Base-by-base conservation (phyloP, 2,888 invertebrate genomes). In the Drosophila diplacantha region DNA sequence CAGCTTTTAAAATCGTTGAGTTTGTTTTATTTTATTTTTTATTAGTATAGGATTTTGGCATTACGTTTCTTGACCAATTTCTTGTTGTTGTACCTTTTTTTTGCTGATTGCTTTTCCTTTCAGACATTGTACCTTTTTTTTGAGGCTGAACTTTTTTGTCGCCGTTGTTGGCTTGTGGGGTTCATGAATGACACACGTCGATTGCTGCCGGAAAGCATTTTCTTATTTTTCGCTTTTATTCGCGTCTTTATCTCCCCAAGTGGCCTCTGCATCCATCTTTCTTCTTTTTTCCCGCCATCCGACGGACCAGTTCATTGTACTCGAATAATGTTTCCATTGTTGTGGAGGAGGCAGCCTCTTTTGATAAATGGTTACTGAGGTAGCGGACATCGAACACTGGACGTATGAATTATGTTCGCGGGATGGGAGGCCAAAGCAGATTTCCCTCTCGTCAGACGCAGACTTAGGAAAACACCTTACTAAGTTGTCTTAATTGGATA, bases 121-220 rank as follows among this genome's bases (percentile, higher is more conserved):
- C 29, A 44, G 44, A 29, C 44, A 35, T 41, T 31, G 16, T 29
- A 44, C 52, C 49, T 49, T 34, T 49, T 34, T 38, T 39, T 39
- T 6, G 22, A n/a, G 22, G 11, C 16, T 61, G 20, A 24, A 6
- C 31, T 18, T 44, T 26, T 46, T 5, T 38, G 5, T 11, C 12
- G 7, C 39, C 29, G 11, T 39, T 34, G 11, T 20, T 49, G 32
- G 4, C 46, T 59, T 58, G 44, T 2, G 44, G 29, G 44, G 44
- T 44, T 44, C 52, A 60, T 74, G 82, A 82, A 64, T 71, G 81
- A 64, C 64, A 79, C 59, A 82, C 63, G 80, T 64, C 72, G 62
- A 63, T 67, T 32, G 60, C 43, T 64, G 68, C 59, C 81, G 79
- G 82, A 78, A 83, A 71, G 54, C 67, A 72, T 73, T 73, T 69